A percentile compares a stretch with the other conserved stretches of the same genome.
Evolutionary conservation across 2,113 vertebrate species (phyloP).

Genomic region (Campylorhamphus procurvoides): DNA sequence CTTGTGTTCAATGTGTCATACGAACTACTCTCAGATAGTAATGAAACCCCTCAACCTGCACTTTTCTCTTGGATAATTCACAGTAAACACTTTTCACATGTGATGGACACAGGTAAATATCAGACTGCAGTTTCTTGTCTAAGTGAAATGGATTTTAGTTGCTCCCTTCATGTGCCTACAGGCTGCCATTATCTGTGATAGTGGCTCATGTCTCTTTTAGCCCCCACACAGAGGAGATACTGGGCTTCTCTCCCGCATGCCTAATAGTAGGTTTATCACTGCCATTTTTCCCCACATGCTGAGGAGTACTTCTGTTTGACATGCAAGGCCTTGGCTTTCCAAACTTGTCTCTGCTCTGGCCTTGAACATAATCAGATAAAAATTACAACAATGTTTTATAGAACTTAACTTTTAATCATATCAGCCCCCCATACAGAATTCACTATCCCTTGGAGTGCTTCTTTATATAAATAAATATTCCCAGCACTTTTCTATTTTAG

Average conservation of each 20-base stretch:
- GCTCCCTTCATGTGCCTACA: slow-evolving; percentile 39
- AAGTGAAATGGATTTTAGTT: slow-evolving; percentile 60
- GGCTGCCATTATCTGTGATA: slow-evolving; percentile 66
- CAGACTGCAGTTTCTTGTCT: slow-evolving; percentile 58
- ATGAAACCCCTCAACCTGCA: slow-evolving; percentile 53
- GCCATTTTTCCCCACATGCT: slow-evolving; percentile 56
- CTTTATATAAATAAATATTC: background rate
- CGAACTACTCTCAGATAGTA: slow-evolving; percentile 37
- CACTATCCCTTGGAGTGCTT: background rate
- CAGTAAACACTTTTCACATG: slow-evolving; percentile 62
- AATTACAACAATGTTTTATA: background rate
- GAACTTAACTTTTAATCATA: background rate
- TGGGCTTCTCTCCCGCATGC: slow-evolving; percentile 39
- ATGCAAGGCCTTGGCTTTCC: slow-evolving; percentile 37
- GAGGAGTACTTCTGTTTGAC: slow-evolving; percentile 22
- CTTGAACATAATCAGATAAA: slow-evolving; percentile 15
- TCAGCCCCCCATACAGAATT: background rate
- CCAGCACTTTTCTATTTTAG: background rate
- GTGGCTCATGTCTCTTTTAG: slow-evolving; percentile 21
- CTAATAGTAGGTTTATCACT: slow-evolving; percentile 64
- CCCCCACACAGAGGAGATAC: slow-evolving; percentile 47
- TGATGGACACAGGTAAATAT: slow-evolving; percentile 68
- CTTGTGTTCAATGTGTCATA: slow-evolving; percentile 40
- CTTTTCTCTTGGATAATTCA: slow-evolving; percentile 74
- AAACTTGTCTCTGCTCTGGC: slow-evolving; percentile 15